Percentiles rank a stretch among this genome's conserved stretches.
These are phyloP conservation scores for Pseudocheirus occidentalis DNA, from an alignment of 2,797 vertebrate genomes.

Conservation along the genomic window DNA sequence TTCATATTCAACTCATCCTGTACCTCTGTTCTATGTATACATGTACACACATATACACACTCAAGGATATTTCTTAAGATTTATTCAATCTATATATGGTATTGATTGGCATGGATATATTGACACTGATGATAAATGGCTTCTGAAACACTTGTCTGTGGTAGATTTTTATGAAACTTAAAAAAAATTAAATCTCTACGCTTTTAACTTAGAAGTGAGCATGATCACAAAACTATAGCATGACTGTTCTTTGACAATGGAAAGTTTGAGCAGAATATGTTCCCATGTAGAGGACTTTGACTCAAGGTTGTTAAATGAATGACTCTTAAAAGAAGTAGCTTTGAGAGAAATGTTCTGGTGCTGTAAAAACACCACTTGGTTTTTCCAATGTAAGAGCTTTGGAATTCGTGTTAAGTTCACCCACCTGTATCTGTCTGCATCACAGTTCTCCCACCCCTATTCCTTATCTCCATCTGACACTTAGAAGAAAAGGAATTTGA, in stretches of 20 bases:
- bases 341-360: slow-evolving; percentile 3
- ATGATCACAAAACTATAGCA: slow-evolving; percentile 38
- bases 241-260: slow-evolving; percentile 4
- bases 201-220: slow-evolving; percentile 23
- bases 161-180: background rate
- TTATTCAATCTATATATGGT: slow-evolving; percentile 43
- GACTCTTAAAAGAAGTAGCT: background rate
- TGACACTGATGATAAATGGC: background rate
- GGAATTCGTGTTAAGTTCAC: background rate
- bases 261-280: slow-evolving; percentile 28
- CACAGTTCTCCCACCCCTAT: background rate
- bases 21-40: too few species aligned
- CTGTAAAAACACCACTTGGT: background rate
- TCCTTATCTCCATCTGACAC: background rate
- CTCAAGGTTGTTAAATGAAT: slow-evolving; percentile 16
- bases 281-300: slow-evolving; percentile 49
- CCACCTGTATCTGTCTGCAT: background rate
- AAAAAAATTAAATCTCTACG: background rate
- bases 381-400: background rate
- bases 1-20: too few species aligned
- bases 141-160: background rate
- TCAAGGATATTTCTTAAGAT: slow-evolving; percentile 57
- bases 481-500: background rate
- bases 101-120: slow-evolving; percentile 29
- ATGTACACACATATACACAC: background rate